Base-by-base conservation (phyloP, 1,140 invertebrate genomes). In the Metaphire vulgaris region DNA sequence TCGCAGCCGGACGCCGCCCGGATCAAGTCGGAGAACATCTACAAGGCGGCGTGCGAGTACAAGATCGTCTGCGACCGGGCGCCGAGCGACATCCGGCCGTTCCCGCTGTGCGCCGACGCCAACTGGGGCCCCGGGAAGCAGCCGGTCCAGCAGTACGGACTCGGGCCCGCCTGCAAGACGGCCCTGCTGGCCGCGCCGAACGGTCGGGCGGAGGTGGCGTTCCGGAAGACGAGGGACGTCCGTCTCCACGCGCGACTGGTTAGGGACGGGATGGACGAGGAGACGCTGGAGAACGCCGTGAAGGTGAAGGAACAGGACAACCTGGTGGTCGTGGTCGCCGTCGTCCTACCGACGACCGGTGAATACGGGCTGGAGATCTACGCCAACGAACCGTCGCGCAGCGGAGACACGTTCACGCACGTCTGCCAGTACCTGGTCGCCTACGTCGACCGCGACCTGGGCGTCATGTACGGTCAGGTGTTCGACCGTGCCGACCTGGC, bases 301-400 rank as follows among this genome's bases (percentile, higher is more conserved):
- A 28, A 30, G 1, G 77, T 78, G 0, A 31, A 34, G 29, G 77
- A 78, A 73, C 77, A 78, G 67, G 77, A 78, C 16, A 75, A 78
- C 33, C 28, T 69, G 21, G 72, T 68, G 26, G 34, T 69, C 30
- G n/a, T n/a, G n/a, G 31, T 78, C 31, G 33, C 77, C 30, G 67
- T 78, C 0, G 26, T 33, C 15, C 68, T 85, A 28, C 85, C 85
- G 2, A 77, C 79, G 2, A 66, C 82, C n/a, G 86, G 86, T 16
- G 86, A 87, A 75, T 87, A 84, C 76, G 85, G 85, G 32, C 80
- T 86, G 32, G 86, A 87, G 80, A 82, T 87, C 68, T 87, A 86
- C 77, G 85, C 83, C 71, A 87, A 87, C 77, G 84, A 87, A 73
- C 85, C 85, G 29, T 79, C 79, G 2, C 81, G 79, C 26, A 84